Evolutionary conservation across 1,140 invertebrate species (phyloP).

Genomic region (Microplitis demolitor): DNA sequence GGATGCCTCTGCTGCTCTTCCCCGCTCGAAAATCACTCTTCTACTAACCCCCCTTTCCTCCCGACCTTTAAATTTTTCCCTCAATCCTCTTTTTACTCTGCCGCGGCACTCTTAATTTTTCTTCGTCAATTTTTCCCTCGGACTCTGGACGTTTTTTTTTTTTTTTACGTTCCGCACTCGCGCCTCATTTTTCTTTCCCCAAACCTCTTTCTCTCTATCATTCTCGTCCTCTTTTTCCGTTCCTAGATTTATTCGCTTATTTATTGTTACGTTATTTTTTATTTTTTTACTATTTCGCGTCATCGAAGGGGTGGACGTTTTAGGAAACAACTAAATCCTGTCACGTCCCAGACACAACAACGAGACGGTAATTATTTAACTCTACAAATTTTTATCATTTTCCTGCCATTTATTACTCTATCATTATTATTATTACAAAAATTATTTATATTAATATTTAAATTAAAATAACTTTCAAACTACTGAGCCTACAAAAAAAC

Average conservation of each 20-base stretch:
- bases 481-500: too few species aligned
- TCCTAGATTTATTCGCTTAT: background rate
- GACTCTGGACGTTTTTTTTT: background rate
- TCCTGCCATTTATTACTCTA: slow-evolving; percentile 27
- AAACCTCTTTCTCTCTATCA: background rate
- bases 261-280: background rate
- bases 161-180: slow-evolving; percentile 32
- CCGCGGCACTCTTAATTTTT: slow-evolving; percentile 15
- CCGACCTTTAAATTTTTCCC: slow-evolving; percentile 36
- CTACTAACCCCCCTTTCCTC: slow-evolving; percentile 40
- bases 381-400: slow-evolving; percentile 39
- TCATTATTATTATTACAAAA: background rate
- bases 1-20: slow-evolving; percentile 54
- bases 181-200: slow-evolving; percentile 37
- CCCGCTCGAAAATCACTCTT: slow-evolving; percentile 31
- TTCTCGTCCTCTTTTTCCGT: slow-evolving; percentile 25
- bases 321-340: slow-evolving; percentile 8
- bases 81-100: slow-evolving; percentile 33
- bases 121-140: slow-evolving; percentile 22
- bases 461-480: too few species aligned
- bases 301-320: background rate
- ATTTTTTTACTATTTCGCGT: slow-evolving; percentile 5
- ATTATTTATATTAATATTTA: background rate
- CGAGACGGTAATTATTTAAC: slow-evolving; percentile 49
- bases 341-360: slow-evolving; percentile 20